Percentiles rank a stretch among this genome's conserved stretches.
These are phyloP conservation scores for Trichopria drosophilae DNA, from an alignment of 2,888 invertebrate genomes.

Conservation along the genomic window DNA sequence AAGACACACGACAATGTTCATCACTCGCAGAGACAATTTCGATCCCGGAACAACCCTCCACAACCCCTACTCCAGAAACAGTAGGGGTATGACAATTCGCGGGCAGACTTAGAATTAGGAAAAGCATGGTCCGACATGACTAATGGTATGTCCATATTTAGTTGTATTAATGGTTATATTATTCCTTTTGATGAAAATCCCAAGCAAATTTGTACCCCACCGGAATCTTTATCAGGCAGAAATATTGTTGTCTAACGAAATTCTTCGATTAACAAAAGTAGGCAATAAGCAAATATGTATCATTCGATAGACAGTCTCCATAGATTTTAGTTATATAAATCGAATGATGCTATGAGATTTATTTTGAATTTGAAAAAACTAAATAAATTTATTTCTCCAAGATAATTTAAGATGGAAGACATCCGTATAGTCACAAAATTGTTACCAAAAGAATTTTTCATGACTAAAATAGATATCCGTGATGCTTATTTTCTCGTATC, in stretches of 20 bases:
- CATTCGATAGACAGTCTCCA: too few species aligned
- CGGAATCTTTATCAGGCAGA: too few species aligned
- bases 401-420: too few species aligned
- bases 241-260: too few species aligned
- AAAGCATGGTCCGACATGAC: constrained; percentile 1
- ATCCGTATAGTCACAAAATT: too few species aligned
- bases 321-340: too few species aligned
- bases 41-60: not conserved
- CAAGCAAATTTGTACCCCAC: not conserved
- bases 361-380: too few species aligned
- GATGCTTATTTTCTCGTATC: constrained; percentile 3
- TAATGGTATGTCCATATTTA: not conserved
- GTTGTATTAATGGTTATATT: constrained; percentile 4
- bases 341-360: too few species aligned
- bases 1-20: not conserved
- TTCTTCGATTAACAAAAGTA: too few species aligned
- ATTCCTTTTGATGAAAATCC: constrained; percentile 2
- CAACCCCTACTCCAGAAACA: not conserved
- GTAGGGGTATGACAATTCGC: not conserved
- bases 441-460: not conserved
- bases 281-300: too few species aligned
- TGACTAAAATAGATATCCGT: not conserved
- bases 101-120: constrained; percentile 2
- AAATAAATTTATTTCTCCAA: too few species aligned
- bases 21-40: too few species aligned